Percentiles rank a stretch among this genome's conserved stretches.
phyloP scores from a whole-genome alignment of 2,888 invertebrate species.

The Ceratothoa steindachneri region DNA sequence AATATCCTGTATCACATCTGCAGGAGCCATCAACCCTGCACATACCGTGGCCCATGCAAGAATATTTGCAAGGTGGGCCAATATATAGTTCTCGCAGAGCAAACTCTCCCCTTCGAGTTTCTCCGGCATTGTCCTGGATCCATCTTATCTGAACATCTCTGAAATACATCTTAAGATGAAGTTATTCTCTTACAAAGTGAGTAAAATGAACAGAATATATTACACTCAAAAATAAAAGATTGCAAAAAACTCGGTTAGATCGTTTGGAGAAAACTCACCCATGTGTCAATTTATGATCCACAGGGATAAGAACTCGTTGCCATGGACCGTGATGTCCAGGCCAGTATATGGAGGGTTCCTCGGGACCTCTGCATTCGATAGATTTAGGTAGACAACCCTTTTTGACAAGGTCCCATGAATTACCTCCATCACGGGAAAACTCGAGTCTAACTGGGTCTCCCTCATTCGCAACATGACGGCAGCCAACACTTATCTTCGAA shows the following conservation, averaged over 20 bases:
- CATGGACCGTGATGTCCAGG: conserved; percentile 31
- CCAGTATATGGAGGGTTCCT: conserved; percentile 37
- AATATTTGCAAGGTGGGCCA: conserved; percentile 53
- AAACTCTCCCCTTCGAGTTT: conserved; percentile 41
- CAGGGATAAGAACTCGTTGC: conserved; percentile 23
- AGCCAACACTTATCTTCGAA: conserved; percentile 37
- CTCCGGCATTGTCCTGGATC: conserved; percentile 34
- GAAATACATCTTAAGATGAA: no score
- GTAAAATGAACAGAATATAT: no score
- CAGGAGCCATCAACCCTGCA: conserved; percentile 51
- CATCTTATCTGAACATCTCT: conserved; percentile 35
- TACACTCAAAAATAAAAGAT: not conserved
- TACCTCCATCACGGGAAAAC: conserved; percentile 53
- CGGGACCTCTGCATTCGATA: conserved; percentile 52
- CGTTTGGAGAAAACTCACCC: no score
- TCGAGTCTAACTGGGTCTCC: conserved; percentile 52
- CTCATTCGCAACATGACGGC: not conserved
- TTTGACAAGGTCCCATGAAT: conserved; percentile 52
- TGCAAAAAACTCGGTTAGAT: no score
- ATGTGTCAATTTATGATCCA: conserved; percentile 33
- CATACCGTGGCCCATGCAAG: conserved; percentile 53
- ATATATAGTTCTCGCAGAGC: conserved; percentile 50
- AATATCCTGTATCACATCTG: conserved; percentile 51
- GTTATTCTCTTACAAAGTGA: no score
- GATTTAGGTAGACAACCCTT: conserved; percentile 52